Conservation (phyloP, 2,888 invertebrate genomes). For the Drosophila neotestacea region DNA sequence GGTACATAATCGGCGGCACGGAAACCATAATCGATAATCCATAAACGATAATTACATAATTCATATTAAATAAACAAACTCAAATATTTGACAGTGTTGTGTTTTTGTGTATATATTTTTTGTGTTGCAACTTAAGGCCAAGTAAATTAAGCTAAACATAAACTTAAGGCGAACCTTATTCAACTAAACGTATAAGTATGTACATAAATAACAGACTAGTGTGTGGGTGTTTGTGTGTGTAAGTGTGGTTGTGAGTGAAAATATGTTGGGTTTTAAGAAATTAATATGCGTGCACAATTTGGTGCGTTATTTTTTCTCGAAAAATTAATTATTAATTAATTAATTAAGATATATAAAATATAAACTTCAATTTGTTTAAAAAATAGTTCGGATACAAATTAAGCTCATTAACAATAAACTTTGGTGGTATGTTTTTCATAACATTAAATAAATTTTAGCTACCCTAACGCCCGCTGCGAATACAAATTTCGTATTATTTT, state of each 20-base stretch:
- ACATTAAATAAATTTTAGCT: constrained; percentile 64
- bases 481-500: constrained; percentile 46
- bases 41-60: constrained; percentile 13
- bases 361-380: constrained; percentile 21
- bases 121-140: constrained; percentile 78
- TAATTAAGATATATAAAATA: constrained; percentile 30
- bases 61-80: constrained; percentile 45
- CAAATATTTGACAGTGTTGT: constrained; percentile 41
- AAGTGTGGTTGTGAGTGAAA: constrained; percentile 34
- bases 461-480: constrained; percentile 72
- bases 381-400: constrained; percentile 58
- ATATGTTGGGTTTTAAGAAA: constrained; percentile 42
- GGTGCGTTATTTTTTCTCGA: constrained; percentile 31
- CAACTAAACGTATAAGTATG: constrained; percentile 65
- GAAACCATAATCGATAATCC: background rate
- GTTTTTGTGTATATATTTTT: constrained; percentile 46
- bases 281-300: constrained; percentile 57
- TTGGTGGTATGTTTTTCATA: constrained; percentile 61
- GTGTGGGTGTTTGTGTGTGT: constrained; percentile 58
- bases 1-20: constrained; percentile 9
- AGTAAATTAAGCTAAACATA: constrained; percentile 73
- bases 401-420: constrained; percentile 70
- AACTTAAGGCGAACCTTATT: constrained; percentile 63
- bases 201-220: constrained; percentile 81
- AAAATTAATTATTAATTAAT: constrained; percentile 54